Conservation (phyloP, 2,797 vertebrate species). For the Helicolenus hilgendorfi region DNA sequence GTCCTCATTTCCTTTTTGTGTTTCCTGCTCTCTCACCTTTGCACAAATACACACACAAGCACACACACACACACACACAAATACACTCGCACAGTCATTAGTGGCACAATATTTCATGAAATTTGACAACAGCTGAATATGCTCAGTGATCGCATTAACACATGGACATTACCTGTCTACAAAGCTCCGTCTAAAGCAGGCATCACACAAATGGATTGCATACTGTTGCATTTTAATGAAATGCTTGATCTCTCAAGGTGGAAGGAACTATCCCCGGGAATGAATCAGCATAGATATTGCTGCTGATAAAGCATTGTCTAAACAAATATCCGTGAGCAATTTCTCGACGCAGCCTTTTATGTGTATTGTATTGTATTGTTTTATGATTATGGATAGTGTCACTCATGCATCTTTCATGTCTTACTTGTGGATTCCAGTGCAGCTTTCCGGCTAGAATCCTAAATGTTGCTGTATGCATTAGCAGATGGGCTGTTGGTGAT, state of each 20-base stretch:
- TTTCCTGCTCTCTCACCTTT: constrained; percentile 14
- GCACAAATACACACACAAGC: not conserved
- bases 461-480: not conserved
- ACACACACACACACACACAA: not conserved
- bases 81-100: not conserved
- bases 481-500: constrained; percentile 10
- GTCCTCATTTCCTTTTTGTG: constrained; percentile 42
- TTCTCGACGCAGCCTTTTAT: constrained; percentile 1
- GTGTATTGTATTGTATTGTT: not conserved
- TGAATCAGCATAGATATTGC: constrained; percentile 45
- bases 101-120: constrained; percentile 35
- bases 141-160: constrained; percentile 43
- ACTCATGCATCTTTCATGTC: constrained; percentile 28
- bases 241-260: constrained; percentile 7
- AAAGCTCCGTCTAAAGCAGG: constrained; percentile 13
- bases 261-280: constrained; percentile 2
- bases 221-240: constrained; percentile 25
- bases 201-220: constrained; percentile 12
- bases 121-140: constrained; percentile 36
- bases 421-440: not conserved
- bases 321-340: not conserved
- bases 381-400: constrained; percentile 2
- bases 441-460: not conserved
- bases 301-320: constrained; percentile 7
- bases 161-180: constrained; percentile 37